phyloP scores from a whole-genome alignment of 2,888 invertebrate genomes.

The Xylocampa areola region DNA sequence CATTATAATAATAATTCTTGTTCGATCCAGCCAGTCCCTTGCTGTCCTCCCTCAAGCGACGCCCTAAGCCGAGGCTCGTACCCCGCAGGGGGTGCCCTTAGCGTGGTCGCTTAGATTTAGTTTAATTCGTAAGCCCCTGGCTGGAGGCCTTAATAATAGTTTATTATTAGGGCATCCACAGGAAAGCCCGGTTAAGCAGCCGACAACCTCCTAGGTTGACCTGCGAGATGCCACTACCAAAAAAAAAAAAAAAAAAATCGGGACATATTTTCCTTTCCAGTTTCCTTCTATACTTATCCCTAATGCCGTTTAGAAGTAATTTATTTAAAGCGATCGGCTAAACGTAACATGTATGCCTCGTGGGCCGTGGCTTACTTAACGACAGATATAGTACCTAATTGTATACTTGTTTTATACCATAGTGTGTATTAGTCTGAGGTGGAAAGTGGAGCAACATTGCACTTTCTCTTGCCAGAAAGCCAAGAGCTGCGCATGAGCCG shows the following conservation, averaged over 20 bases:
- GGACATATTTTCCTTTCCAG: slow-evolving; percentile 20
- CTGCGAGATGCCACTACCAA: too few species aligned
- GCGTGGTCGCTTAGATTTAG: too few species aligned
- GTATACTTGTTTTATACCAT: slow-evolving; percentile 56
- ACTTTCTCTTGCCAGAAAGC: slow-evolving; percentile 84
- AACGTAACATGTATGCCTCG: slow-evolving; percentile 34
- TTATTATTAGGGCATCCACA: too few species aligned
- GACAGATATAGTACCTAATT: slow-evolving; percentile 43
- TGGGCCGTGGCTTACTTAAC: slow-evolving; percentile 38
- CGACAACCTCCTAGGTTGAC: too few species aligned
- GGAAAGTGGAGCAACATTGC: slow-evolving; percentile 83
- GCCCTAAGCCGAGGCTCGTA: too few species aligned
- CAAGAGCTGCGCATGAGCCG: slow-evolving; percentile 75
- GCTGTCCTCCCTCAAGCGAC: too few species aligned
- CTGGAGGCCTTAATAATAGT: too few species aligned
- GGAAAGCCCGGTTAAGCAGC: too few species aligned
- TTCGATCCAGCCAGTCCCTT: too few species aligned
- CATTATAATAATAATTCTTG: too few species aligned
- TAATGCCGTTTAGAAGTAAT: slow-evolving; percentile 23
- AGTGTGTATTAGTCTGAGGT: slow-evolving; percentile 73
- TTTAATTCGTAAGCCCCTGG: too few species aligned
- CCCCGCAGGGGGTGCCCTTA: too few species aligned
- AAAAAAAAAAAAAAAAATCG: slow-evolving; percentile 1
- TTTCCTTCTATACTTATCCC: slow-evolving; percentile 34
- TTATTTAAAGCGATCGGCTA: slow-evolving; percentile 27